Evolutionary conservation across 2,888 invertebrate genomes (phyloP).

Genomic region (Platerodrilus igneus): DNA sequence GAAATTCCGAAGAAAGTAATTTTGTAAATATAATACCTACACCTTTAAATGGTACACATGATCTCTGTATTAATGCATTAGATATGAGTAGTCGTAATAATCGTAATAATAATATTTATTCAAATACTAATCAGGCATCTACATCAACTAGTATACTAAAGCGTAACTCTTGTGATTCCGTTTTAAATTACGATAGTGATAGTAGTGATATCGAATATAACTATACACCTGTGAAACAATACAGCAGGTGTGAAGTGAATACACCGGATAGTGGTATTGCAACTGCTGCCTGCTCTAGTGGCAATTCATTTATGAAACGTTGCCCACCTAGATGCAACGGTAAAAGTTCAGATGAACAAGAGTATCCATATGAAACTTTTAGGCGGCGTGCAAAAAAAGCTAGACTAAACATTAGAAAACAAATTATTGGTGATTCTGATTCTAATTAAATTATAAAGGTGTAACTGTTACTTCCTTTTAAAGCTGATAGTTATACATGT

Average conservation of each 20-base stretch:
- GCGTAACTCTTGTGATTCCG: neutral
- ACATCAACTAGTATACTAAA: conserved; percentile 8
- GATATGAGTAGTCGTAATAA: conserved; percentile 31
- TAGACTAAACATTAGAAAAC: conserved; percentile 59
- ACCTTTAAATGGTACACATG: conserved; percentile 55
- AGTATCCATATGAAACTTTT: conserved; percentile 53
- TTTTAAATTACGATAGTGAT: conserved; percentile 39
- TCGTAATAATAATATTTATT: conserved; percentile 14
- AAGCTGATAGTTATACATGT: too few relatives aligned
- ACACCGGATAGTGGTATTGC: conserved; percentile 44
- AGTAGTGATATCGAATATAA: conserved; percentile 34
- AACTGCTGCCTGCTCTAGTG: conserved; percentile 39
- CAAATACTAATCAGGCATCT: conserved; percentile 10
- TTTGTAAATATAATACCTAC: conserved; percentile 57
- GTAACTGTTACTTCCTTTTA: too few relatives aligned
- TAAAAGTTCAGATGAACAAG: conserved; percentile 42
- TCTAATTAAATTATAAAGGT: conserved; percentile 59
- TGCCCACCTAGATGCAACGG: conserved; percentile 33
- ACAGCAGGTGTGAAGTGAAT: conserved; percentile 28
- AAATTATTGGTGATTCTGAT: conserved; percentile 59
- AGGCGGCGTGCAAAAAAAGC: conserved; percentile 59
- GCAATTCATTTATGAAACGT: conserved; percentile 29
- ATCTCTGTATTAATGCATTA: conserved; percentile 42
- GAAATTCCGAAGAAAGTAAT: conserved; percentile 40
- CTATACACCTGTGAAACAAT: conserved; percentile 41